Evolutionary conservation across 2,797 vertebrate species (phyloP).

Genomic region (Falco novaeseelandiae): DNA sequence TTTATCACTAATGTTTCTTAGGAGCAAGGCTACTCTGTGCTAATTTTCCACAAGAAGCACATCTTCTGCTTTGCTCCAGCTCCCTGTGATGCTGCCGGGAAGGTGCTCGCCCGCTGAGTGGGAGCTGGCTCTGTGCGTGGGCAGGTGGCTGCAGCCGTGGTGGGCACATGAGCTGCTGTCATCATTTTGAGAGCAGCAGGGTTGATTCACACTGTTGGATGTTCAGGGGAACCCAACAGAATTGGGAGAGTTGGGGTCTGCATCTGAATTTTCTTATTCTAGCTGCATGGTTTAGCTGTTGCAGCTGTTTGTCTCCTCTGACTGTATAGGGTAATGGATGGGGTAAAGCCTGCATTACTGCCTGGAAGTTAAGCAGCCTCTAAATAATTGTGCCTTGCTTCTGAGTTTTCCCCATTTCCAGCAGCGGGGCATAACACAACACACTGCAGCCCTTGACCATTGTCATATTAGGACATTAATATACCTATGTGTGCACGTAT

Average conservation of each 20-base stretch:
- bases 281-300: not conserved
- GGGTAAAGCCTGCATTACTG: not conserved
- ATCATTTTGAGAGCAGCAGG: not conserved
- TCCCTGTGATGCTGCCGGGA: not conserved
- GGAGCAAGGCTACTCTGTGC: not conserved
- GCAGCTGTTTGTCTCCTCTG: not conserved
- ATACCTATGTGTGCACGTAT: rapidly evolving
- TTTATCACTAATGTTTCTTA: not conserved
- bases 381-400: not conserved
- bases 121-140: not conserved
- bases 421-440: not conserved
- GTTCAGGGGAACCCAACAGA: not conserved
- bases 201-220: rapidly evolving
- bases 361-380: not conserved
- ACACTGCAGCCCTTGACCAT: not conserved
- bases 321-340: not conserved
- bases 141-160: rapidly evolving
- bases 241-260: not conserved
- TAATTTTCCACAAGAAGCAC: not conserved
- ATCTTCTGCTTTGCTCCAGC: not conserved
- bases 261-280: not conserved
- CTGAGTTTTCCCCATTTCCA: not conserved
- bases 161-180: not conserved
- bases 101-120: rapidly evolving
- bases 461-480: not conserved